Evolutionary conservation across 2,888 invertebrate species (phyloP).

Genomic region (Ernsta delagoae): DNA sequence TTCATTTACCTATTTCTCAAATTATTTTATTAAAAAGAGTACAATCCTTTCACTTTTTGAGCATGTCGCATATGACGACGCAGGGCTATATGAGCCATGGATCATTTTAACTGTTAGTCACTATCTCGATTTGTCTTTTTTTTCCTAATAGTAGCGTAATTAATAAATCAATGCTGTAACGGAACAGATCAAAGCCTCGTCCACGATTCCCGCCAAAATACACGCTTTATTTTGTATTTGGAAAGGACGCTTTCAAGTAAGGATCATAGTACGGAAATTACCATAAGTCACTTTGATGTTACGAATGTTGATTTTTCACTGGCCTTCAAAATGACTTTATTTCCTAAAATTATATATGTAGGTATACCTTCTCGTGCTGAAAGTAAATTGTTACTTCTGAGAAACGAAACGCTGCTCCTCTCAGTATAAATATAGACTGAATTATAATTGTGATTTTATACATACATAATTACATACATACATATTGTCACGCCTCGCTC

Average conservation of each 20-base stretch:
- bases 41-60: too few relatives aligned
- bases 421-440: too few relatives aligned
- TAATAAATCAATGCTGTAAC: background rate
- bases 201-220: background rate
- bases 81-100: too few relatives aligned
- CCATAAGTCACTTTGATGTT: background rate
- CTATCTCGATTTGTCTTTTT: too few relatives aligned
- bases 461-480: too few relatives aligned
- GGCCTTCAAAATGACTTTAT: background rate
- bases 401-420: too few relatives aligned
- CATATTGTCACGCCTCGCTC: too few relatives aligned
- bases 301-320: background rate
- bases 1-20: too few relatives aligned
- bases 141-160: background rate
- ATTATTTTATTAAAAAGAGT: too few relatives aligned
- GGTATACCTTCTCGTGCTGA: background rate
- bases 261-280: conserved; percentile 1
- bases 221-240: background rate
- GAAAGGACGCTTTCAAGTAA: background rate
- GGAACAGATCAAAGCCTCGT: background rate
- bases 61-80: too few relatives aligned
- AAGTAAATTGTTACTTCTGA: background rate
- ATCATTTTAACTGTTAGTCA: too few relatives aligned
- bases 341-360: background rate
- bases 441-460: too few relatives aligned